phyloP scores from a whole-genome alignment of 2,797 vertebrate species.

The Anguilla pacifica region DNA sequence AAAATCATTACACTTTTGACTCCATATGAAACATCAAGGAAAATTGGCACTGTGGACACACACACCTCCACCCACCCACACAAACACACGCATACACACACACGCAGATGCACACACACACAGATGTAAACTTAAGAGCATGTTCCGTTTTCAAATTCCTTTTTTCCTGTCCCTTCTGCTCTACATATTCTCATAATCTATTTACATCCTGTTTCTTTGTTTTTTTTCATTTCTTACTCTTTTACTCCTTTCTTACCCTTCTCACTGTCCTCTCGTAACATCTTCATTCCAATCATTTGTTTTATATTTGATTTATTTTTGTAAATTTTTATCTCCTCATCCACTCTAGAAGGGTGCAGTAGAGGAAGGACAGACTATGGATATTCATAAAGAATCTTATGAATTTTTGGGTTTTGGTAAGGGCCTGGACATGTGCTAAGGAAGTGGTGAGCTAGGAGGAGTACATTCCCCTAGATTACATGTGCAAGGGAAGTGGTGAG shows the following conservation, averaged over 20 bases:
- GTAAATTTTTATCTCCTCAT: not conserved
- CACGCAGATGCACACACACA: not conserved
- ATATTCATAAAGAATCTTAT: not conserved
- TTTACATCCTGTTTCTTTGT: not conserved
- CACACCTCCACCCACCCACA: not conserved
- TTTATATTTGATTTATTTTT: not conserved
- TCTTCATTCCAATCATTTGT: not conserved
- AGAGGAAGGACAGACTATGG: not conserved
- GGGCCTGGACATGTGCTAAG: not conserved
- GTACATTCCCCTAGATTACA: not conserved
- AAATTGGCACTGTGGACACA: not conserved
- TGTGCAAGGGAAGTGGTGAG: not conserved
- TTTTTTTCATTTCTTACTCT: not conserved
- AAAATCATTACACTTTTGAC: constrained; percentile 7
- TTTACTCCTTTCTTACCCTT: not conserved
- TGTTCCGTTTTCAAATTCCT: not conserved
- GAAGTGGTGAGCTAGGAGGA: not conserved
- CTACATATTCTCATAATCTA: not conserved
- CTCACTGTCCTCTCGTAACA: not conserved
- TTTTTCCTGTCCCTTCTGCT: not conserved
- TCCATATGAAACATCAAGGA: not conserved
- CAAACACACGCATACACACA: not conserved
- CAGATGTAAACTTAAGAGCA: not conserved
- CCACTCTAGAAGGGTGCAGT: not conserved
- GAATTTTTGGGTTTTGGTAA: not conserved